Evolutionary conservation across 2,888 invertebrate genomes (phyloP), one percentile per base, ranked within the genome.

Genomic region (Drosophila rellima): DNA sequence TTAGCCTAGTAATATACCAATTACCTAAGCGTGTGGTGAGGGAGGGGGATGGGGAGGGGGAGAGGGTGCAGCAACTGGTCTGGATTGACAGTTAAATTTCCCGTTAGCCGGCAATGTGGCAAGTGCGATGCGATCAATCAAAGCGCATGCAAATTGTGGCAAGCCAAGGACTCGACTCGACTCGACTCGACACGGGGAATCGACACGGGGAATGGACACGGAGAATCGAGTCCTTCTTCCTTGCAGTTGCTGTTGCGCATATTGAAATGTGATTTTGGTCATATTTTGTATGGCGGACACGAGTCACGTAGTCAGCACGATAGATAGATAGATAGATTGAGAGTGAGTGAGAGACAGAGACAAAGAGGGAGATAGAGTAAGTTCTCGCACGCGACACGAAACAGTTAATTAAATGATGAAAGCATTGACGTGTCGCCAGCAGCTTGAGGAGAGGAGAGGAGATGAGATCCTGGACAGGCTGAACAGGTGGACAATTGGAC

Each of bases 371-470:
- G 13, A 11, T 3, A n/a, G 39, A 5, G 60, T 37, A 62, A 47
- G 56, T 52, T 57, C 31, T 42, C 31, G 39, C 66, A 77, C 61
- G 74, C 69, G 62, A 60, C 67, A 82, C 78, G 82, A 74, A 83
- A 70, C 83, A 88, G 87, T 90, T 87, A 87, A 87, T 87, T 90
- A 87, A 90, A 87, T 87, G 90, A 88, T 90, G 83, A 88, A 83
- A 74, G 80, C 83, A 82, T 77, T 83, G 87, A 86, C 83, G 89
- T 83, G 83, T 86, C 86, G 62, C 80, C 78, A 72, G 68, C 31
- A 48, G 52, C 60, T 20, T 18, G 11, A 40, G 23, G 23, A 7
- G 35, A 6, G n/a, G 26, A 29, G 11, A 40, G 23, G 23, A 7
- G 35, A 6, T 5, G 26, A 29, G 45, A 10, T 3, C 18, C 20